Conservation (phyloP, 2,113 vertebrate genomes). For the Oreochromis tanganicae region DNA sequence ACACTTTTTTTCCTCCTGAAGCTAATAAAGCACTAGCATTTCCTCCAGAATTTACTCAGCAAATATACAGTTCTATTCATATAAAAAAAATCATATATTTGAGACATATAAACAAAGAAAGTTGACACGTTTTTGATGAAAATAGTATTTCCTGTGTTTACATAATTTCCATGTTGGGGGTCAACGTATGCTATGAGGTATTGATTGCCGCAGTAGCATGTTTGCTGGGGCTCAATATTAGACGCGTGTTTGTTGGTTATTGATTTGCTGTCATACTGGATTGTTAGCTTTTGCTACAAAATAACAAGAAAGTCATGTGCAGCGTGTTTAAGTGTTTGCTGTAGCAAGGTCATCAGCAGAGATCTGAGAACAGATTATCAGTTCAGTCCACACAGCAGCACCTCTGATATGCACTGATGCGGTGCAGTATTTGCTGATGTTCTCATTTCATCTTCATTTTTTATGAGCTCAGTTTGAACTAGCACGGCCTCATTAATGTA, state of each 20-base stretch:
- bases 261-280: constrained; percentile 1
- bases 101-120: background rate
- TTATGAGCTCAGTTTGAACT: background rate
- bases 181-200: background rate
- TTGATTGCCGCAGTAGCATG: background rate
- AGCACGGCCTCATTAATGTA: background rate
- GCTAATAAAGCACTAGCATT: background rate
- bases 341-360: background rate
- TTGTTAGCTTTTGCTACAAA: background rate
- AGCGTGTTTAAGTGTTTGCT: background rate
- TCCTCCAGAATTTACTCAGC: constrained; percentile 22
- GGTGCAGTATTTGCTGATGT: background rate
- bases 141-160: background rate
- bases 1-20: background rate
- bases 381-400: background rate
- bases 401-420: background rate
- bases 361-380: background rate
- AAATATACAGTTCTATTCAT: background rate
- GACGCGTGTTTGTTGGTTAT: background rate
- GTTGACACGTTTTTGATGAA: background rate
- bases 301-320: background rate
- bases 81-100: background rate
- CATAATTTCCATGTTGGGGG: background rate
- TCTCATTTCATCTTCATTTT: background rate
- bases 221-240: background rate